These are phyloP conservation scores for Erpornis zantholeuca DNA, from an alignment of 2,113 vertebrate genomes.

Conservation along the genomic window DNA sequence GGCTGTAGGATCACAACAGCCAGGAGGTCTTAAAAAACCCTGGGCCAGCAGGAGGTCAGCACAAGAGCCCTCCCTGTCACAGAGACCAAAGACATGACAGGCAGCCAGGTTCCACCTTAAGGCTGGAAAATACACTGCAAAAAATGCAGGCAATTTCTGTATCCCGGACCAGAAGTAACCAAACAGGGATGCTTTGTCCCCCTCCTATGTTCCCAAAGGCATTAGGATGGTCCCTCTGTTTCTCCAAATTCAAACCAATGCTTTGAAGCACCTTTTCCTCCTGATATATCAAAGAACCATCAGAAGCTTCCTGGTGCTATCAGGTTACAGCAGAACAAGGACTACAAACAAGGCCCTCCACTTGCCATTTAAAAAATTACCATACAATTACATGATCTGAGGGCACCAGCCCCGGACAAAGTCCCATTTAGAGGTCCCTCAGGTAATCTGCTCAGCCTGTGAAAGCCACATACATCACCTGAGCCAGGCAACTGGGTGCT, in stretches of 20 bases:
- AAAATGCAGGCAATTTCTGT: neutral
- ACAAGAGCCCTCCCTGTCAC: neutral
- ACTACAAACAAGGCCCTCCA: slow-evolving; percentile 18
- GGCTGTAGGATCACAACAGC: neutral
- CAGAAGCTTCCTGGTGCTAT: neutral
- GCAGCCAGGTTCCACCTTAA: neutral
- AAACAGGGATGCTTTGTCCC: neutral
- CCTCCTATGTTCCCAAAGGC: neutral
- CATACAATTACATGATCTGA: neutral
- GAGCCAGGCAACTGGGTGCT: slow-evolving; percentile 28
- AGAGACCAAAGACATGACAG: neutral
- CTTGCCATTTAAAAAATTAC: neutral
- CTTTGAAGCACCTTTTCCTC: slow-evolving; percentile 26
- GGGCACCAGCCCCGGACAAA: neutral
- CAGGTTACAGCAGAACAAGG: neutral
- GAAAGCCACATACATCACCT: slow-evolving; percentile 4
- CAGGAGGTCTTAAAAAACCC: neutral
- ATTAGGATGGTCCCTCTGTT: neutral
- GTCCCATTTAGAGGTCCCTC: neutral
- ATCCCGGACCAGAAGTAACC: neutral
- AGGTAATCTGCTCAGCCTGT: neutral
- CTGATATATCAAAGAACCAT: neutral
- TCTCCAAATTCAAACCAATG: neutral
- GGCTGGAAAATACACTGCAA: neutral
- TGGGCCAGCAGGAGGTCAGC: neutral